These are phyloP conservation scores for Lasioglossum vierecki DNA, from an alignment of 2,888 invertebrate species.

Conservation along the genomic window DNA sequence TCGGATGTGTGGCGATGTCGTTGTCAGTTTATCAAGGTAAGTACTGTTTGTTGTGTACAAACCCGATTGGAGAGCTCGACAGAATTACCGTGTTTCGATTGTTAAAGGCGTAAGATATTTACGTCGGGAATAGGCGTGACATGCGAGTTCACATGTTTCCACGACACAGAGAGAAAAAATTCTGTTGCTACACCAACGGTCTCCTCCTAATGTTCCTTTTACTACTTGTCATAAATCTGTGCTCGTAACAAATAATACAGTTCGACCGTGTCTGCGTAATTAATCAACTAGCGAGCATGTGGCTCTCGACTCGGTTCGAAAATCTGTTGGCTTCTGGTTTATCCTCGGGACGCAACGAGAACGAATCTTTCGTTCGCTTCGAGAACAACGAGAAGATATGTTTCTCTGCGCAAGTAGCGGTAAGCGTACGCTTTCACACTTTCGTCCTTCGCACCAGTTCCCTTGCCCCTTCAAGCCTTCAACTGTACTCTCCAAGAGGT, in stretches of 20 bases:
- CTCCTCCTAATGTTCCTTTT: constrained; percentile 36
- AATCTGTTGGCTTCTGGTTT: background rate
- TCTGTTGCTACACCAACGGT: constrained; percentile 43
- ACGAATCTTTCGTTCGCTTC: background rate
- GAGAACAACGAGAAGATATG: constrained; percentile 42
- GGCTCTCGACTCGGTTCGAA: constrained; percentile 21
- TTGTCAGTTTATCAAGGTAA: constrained; percentile 17
- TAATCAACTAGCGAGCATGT: constrained; percentile 22
- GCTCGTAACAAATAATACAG: constrained; percentile 23
- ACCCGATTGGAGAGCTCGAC: constrained; percentile 34
- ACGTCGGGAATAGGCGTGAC: constrained; percentile 57
- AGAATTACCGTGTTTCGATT: constrained; percentile 37
- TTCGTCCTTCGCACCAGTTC: constrained; percentile 62
- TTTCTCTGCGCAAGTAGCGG: constrained; percentile 50
- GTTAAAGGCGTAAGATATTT: constrained; percentile 34
- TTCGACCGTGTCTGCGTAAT: constrained; percentile 31
- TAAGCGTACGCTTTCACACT: constrained; percentile 61
- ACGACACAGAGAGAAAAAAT: constrained; percentile 49
- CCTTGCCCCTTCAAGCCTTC: constrained; percentile 35
- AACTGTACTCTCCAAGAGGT: constrained; percentile 25
- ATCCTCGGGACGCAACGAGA: background rate
- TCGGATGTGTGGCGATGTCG: constrained; percentile 10
- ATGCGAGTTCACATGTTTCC: constrained; percentile 66
- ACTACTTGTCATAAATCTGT: constrained; percentile 43
- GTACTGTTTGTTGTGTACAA: constrained; percentile 23